phyloP scores from a whole-genome alignment of 2,888 invertebrate species.

The Protodeltote pygarga region DNA sequence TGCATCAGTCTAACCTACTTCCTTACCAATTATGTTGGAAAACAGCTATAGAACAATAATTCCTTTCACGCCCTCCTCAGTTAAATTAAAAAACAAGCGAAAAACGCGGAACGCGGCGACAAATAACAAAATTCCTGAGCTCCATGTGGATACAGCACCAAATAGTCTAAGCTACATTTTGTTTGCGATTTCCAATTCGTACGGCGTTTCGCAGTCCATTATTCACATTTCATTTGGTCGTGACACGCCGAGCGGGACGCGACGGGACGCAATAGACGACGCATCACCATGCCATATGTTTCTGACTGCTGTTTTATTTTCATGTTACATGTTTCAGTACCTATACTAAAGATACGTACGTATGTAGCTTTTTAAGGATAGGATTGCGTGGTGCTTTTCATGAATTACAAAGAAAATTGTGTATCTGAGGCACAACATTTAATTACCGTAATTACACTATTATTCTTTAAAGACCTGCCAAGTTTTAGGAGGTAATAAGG shows the following conservation, averaged over 20 bases:
- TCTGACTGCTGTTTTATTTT: slow-evolving; percentile 17
- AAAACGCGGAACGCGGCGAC: slow-evolving; percentile 31
- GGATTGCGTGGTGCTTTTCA: too few species aligned
- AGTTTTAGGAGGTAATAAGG: too few species aligned
- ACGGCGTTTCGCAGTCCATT: slow-evolving; percentile 64
- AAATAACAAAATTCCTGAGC: slow-evolving; percentile 47
- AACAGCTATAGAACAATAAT: slow-evolving; percentile 9
- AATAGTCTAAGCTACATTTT: slow-evolving; percentile 54
- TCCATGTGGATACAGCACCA: slow-evolving; percentile 47
- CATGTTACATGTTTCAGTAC: slow-evolving; percentile 10
- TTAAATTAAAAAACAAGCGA: slow-evolving; percentile 35
- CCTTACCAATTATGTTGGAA: slow-evolving; percentile 3
- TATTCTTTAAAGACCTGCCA: too few species aligned
- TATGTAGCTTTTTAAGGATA: too few species aligned
- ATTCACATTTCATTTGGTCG: slow-evolving; percentile 69
- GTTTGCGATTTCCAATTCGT: slow-evolving; percentile 64
- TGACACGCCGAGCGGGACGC: slow-evolving; percentile 53
- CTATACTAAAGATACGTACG: too few species aligned
- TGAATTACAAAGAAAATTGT: too few species aligned
- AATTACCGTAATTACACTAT: too few species aligned
- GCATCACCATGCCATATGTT: slow-evolving; percentile 52
- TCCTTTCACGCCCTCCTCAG: slow-evolving; percentile 28
- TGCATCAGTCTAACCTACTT: slow-evolving; percentile 9
- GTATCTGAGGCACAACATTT: too few species aligned
- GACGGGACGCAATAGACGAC: slow-evolving; percentile 12